These are phyloP conservation scores for Petromus typicus DNA, from an alignment of 2,113 vertebrate genomes.

Conservation along the genomic window DNA sequence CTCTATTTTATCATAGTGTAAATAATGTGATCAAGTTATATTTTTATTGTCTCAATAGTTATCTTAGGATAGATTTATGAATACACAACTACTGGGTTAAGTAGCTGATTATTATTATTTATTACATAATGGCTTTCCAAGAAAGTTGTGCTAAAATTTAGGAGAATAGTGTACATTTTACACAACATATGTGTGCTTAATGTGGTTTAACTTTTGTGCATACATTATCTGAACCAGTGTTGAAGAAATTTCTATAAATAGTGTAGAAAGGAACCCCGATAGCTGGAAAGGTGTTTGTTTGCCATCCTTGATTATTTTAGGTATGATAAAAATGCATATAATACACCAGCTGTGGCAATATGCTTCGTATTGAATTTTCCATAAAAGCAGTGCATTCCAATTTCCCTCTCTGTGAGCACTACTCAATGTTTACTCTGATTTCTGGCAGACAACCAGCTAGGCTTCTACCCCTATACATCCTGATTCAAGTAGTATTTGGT, in stretches of 20 bases:
- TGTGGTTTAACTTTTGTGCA: not conserved
- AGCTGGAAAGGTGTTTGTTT: not conserved
- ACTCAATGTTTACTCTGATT: not conserved
- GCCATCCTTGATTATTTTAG: not conserved
- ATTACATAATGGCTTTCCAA: not conserved
- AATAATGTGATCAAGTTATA: not conserved
- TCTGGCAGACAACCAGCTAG: not conserved
- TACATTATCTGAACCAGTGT: not conserved
- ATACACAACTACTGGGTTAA: not conserved
- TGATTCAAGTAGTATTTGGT: not conserved
- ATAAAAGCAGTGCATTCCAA: not conserved
- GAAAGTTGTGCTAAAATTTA: not conserved
- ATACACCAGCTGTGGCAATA: not conserved
- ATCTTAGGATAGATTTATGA: not conserved
- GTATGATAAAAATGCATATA: not conserved
- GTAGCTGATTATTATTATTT: not conserved
- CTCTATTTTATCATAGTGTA: not conserved
- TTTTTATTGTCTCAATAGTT: conserved; percentile 23
- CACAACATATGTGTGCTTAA: not conserved
- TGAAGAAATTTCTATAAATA: not conserved
- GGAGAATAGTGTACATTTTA: not conserved
- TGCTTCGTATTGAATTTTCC: not conserved
- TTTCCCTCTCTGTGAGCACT: not conserved
- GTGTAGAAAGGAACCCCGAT: rapidly evolving
- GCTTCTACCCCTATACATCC: not conserved